Evolutionary conservation across 2,797 vertebrate genomes (phyloP).

Genomic region (Labroides dimidiatus): DNA sequence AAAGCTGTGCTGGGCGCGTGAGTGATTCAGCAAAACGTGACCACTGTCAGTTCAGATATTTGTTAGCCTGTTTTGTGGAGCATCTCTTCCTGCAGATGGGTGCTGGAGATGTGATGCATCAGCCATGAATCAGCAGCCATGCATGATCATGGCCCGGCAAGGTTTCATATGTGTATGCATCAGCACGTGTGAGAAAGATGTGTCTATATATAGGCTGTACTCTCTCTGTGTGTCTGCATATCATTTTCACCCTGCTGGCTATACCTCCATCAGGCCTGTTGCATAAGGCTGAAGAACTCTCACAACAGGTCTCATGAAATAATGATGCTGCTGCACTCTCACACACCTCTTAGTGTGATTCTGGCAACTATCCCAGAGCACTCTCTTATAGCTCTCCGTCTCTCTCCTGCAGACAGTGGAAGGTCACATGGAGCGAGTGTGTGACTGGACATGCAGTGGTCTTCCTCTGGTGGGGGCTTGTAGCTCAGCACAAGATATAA

Average conservation of each 20-base stretch:
- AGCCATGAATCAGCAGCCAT: conserved; percentile 6
- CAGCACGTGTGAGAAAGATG: neutral
- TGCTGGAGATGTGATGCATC: conserved; percentile 24
- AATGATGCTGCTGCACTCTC: conserved; percentile 70
- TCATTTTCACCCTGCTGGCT: conserved; percentile 56
- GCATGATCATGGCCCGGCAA: conserved; percentile 14
- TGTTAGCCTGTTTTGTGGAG: conserved; percentile 20
- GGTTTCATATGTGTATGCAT: conserved; percentile 8
- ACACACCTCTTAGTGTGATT: conserved; percentile 52
- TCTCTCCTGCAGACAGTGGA: conserved; percentile 31
- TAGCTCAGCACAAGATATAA: conserved; percentile 3
- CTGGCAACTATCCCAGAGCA: conserved; percentile 55
- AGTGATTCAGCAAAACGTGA: conserved; percentile 79
- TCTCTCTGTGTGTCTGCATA: conserved; percentile 20
- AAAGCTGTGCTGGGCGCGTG: conserved; percentile 34
- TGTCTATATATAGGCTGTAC: conserved; percentile 45
- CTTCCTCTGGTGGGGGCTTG: conserved; percentile 13
- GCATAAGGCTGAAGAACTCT: conserved; percentile 48
- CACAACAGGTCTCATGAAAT: conserved; percentile 77
- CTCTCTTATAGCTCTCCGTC: conserved; percentile 49
- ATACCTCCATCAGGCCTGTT: conserved; percentile 38
- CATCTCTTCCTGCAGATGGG: conserved; percentile 36
- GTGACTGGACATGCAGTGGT: conserved; percentile 51
- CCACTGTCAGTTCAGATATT: conserved; percentile 60
- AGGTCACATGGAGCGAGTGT: conserved; percentile 68